phyloP scores from a whole-genome alignment of 2,113 vertebrate genomes.

The Microcebus lehilahytsara region DNA sequence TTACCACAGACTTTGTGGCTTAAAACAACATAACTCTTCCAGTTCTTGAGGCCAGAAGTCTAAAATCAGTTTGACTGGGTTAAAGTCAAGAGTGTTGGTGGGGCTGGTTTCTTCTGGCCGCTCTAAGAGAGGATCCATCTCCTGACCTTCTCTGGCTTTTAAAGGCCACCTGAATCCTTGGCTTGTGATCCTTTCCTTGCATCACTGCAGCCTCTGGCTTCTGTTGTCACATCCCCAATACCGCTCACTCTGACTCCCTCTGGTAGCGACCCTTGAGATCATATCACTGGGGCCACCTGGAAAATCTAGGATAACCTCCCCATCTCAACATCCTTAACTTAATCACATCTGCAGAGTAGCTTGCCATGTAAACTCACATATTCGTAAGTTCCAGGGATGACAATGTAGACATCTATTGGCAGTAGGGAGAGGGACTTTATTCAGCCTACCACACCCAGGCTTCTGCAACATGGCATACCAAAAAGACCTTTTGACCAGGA shows the following conservation, averaged over 20 bases:
- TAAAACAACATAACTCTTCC: background rate
- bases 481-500: background rate
- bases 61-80: background rate
- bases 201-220: background rate
- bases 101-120: background rate
- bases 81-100: background rate
- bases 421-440: background rate
- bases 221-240: background rate
- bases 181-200: background rate
- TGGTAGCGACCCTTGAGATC: background rate
- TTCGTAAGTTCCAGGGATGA: background rate
- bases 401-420: background rate
- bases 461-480: background rate
- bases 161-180: background rate
- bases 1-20: background rate
- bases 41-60: background rate
- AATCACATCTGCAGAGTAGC: background rate
- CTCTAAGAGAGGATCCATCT: background rate
- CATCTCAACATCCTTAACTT: background rate
- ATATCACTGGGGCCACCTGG: background rate
- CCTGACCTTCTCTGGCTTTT: background rate
- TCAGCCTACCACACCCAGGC: background rate
- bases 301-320: background rate
- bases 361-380: background rate
- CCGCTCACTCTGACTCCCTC: background rate